phyloP scores from a whole-genome alignment of 2,113 vertebrate species.

The Thalassarche chlororhynchos region DNA sequence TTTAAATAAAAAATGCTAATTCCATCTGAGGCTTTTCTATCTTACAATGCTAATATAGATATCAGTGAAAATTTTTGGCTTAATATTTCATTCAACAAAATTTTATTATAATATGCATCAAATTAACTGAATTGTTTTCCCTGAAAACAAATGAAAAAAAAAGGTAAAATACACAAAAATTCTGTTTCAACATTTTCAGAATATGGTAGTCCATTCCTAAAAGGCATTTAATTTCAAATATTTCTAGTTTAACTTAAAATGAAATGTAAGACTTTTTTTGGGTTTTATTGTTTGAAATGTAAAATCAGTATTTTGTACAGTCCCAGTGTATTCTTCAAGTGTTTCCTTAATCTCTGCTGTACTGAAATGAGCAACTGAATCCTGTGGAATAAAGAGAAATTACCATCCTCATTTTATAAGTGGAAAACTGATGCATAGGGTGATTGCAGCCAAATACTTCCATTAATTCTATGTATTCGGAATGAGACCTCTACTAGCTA shows the following conservation, averaged over 20 bases:
- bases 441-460: neutral
- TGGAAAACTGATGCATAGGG: neutral
- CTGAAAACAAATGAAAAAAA: neutral
- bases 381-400: neutral
- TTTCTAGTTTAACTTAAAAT: neutral
- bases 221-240: neutral
- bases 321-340: neutral
- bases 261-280: rapidly evolving
- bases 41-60: neutral
- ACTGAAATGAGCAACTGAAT: neutral
- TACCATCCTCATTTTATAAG: neutral
- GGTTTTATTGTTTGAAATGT: neutral
- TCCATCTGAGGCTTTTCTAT: neutral
- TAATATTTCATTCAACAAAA: neutral
- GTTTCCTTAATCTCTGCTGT: neutral
- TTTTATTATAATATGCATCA: neutral
- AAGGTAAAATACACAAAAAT: neutral
- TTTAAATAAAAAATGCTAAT: neutral
- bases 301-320: neutral
- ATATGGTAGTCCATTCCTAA: neutral
- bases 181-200: neutral
- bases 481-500: neutral
- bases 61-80: neutral
- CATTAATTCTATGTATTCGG: neutral
- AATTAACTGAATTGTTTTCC: neutral